A percentile compares a stretch with the other conserved stretches of the same genome.
These are phyloP conservation scores for Dryobotodes eremita DNA, from an alignment of 2,888 invertebrate species.

Conservation along the genomic window DNA sequence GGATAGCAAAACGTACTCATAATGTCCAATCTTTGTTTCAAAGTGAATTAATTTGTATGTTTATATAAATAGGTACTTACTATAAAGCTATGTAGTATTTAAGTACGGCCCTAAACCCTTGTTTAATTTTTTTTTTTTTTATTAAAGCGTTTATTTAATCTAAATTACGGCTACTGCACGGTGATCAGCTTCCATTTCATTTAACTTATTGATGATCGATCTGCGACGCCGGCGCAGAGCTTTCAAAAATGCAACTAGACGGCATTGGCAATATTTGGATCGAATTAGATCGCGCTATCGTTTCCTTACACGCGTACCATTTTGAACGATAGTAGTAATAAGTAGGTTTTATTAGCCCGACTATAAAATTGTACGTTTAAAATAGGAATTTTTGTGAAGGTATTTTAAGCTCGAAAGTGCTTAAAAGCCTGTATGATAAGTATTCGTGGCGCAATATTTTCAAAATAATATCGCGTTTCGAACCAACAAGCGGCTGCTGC, in stretches of 20 bases:
- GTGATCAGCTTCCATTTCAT: background rate
- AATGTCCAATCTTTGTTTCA: background rate
- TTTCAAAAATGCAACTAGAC: background rate
- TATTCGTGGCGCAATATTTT: no score
- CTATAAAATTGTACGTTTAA: background rate
- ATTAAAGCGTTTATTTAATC: no score
- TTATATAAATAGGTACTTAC: no score
- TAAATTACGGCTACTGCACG: no score
- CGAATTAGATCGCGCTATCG: background rate
- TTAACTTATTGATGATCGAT: no score
- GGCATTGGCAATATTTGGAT: background rate
- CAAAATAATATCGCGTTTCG: background rate
- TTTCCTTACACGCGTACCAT: background rate
- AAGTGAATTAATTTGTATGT: background rate
- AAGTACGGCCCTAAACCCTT: no score
- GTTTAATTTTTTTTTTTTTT: no score
- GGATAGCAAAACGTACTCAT: background rate
- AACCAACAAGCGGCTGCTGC: background rate
- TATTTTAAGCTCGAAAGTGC: background rate
- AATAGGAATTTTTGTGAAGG: background rate
- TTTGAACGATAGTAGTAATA: no score
- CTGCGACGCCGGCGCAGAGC: no score
- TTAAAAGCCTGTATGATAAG: background rate
- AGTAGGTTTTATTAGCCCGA: background rate
- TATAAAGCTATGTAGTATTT: no score